These are phyloP conservation scores for Rhinophrynus dorsalis DNA, from an alignment of 2,797 vertebrate species.

Conservation along the genomic window DNA sequence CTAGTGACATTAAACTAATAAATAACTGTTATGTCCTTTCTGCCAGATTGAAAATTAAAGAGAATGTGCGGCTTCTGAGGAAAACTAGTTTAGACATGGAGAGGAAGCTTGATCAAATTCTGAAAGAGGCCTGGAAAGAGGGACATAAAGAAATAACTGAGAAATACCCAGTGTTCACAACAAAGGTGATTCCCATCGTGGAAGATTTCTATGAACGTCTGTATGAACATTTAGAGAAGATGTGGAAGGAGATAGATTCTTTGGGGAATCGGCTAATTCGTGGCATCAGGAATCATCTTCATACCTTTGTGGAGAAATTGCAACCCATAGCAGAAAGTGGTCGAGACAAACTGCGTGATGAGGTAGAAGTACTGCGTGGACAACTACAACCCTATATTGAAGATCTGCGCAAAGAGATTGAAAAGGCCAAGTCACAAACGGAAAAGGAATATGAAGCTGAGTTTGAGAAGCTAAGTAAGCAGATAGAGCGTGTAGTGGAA, in stretches of 20 bases:
- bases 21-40: neutral
- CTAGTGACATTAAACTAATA: too few relatives aligned
- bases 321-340: neutral
- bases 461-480: neutral
- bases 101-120: neutral
- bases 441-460: neutral
- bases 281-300: neutral
- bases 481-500: neutral
- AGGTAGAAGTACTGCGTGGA: neutral
- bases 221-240: neutral
- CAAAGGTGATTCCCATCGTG: neutral
- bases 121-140: neutral
- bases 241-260: neutral
- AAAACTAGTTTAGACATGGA: too few relatives aligned
- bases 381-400: neutral
- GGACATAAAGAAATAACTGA: neutral
- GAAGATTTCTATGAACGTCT: neutral
- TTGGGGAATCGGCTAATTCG: neutral
- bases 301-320: neutral
- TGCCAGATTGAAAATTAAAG: neutral
- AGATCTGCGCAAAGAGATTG: neutral
- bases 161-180: conserved; percentile 5
- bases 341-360: neutral
- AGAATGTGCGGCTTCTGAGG: neutral
- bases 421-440: neutral